Evolutionary conservation across 2,888 invertebrate species (phyloP), one percentile per base, ranked within the genome.

Genomic region (Mystacides longicornis): DNA sequence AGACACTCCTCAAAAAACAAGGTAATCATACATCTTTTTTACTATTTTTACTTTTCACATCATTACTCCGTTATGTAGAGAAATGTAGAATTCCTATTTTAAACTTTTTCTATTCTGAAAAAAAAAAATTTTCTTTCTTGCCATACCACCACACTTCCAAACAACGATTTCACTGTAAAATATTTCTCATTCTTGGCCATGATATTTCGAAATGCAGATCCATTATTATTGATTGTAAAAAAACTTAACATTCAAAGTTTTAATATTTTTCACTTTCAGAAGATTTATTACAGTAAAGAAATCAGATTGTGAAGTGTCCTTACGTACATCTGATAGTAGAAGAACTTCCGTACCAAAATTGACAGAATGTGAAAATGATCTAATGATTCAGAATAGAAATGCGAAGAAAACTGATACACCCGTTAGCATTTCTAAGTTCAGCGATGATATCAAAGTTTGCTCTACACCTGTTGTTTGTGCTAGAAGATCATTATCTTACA

Each of bases 1-100:
- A 64, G 77, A 76, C 56, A 77, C 77, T 51, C 77, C 77, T 55
- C 76, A 77, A 64, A 62, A 62, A 50, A 33, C 49, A 11, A 76
- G 76, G 77, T 77, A 66, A n/a, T n/a, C n/a, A n/a, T n/a, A n/a
- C n/a, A n/a, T n/a, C n/a, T n/a, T n/a, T n/a, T n/a, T n/a, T n/a
- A n/a, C n/a, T n/a, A n/a, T n/a, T n/a, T n/a, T n/a, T n/a, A n/a
- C n/a, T n/a, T n/a, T n/a, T n/a, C n/a, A n/a, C n/a, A n/a, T n/a
- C n/a, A n/a, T n/a, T n/a, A n/a, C n/a, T n/a, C n/a, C n/a, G n/a
- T n/a, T n/a, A n/a, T n/a, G n/a, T n/a, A n/a, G n/a, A n/a, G n/a
- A n/a, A n/a, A n/a, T n/a, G n/a, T n/a, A n/a, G n/a, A n/a, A n/a
- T n/a, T n/a, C n/a, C n/a, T n/a, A n/a, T n/a, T n/a, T n/a, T n/a